A percentile compares a stretch with the other conserved stretches of the same genome.
phyloP scores from a whole-genome alignment of 2,797 vertebrate genomes.

The Coendou prehensilis region DNA sequence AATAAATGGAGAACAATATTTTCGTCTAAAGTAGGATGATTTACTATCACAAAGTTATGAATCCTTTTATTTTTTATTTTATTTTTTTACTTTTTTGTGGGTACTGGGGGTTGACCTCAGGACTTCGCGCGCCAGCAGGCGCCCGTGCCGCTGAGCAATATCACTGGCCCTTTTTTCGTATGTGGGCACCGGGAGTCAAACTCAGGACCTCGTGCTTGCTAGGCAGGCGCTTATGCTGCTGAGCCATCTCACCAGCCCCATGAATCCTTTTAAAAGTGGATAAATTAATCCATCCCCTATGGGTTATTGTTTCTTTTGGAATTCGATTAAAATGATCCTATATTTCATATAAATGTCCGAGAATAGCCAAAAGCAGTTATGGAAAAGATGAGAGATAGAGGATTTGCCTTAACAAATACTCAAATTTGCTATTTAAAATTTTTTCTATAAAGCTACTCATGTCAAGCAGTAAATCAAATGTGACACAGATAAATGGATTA shows the following conservation, averaged over 20 bases:
- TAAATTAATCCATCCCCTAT: neutral
- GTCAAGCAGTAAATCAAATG: neutral
- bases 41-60: conserved; percentile 14
- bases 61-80: neutral
- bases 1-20: neutral
- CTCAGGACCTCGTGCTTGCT: too few relatives aligned
- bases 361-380: conserved; percentile 7
- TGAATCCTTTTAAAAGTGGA: neutral
- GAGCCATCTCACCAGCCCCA: too few relatives aligned
- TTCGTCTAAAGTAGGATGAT: conserved; percentile 9
- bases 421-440: neutral
- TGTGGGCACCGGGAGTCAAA: too few relatives aligned
- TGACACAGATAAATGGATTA: neutral
- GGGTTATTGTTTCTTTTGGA: conserved; percentile 28
- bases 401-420: neutral
- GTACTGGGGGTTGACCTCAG: too few relatives aligned
- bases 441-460: neutral
- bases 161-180: too few relatives aligned
- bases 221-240: too few relatives aligned
- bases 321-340: conserved; percentile 1
- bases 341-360: neutral
- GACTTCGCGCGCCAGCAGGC: too few relatives aligned
- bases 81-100: too few relatives aligned
- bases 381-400: neutral
- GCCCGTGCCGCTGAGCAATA: too few relatives aligned